Evolutionary conservation across 2,797 vertebrate species (phyloP).

Genomic region (Chrosomus eos): DNA sequence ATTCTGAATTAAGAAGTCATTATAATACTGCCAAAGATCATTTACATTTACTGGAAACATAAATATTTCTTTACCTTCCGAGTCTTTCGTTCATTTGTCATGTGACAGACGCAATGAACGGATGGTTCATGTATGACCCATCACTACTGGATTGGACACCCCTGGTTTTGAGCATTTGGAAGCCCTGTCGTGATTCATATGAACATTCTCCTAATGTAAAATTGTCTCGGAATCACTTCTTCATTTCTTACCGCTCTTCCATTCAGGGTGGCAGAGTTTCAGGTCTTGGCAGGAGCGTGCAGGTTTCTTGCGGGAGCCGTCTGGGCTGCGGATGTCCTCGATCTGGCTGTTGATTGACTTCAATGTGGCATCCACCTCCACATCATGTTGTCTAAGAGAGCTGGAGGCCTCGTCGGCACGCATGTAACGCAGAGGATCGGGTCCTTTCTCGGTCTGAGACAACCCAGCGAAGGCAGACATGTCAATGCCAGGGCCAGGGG

Average conservation of each 20-base stretch:
- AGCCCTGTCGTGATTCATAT: neutral
- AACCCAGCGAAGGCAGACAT: constrained; percentile 95
- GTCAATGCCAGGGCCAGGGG: constrained; percentile 95
- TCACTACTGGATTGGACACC: neutral
- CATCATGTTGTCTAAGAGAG: constrained; percentile 87
- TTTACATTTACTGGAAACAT: no score
- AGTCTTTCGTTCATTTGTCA: no score
- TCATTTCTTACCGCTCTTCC: constrained; percentile 90
- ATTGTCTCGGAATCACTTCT: neutral
- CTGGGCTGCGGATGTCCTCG: constrained; percentile 92
- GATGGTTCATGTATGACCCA: no score
- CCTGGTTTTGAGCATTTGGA: neutral
- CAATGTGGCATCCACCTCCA: constrained; percentile 91
- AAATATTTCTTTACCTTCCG: no score
- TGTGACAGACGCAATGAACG: no score
- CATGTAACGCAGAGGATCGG: constrained; percentile 96
- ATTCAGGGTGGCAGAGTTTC: constrained; percentile 92
- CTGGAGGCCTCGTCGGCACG: constrained; percentile 89
- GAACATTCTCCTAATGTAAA: neutral
- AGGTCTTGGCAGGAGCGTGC: constrained; percentile 94
- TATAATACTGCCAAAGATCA: no score
- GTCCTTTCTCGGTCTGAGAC: constrained; percentile 88
- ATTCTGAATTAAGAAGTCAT: no score
- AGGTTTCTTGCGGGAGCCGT: constrained; percentile 94
- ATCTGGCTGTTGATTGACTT: constrained; percentile 96